phyloP scores from a whole-genome alignment of 1,140 invertebrate species.

The Melipona quadrifasciata region DNA sequence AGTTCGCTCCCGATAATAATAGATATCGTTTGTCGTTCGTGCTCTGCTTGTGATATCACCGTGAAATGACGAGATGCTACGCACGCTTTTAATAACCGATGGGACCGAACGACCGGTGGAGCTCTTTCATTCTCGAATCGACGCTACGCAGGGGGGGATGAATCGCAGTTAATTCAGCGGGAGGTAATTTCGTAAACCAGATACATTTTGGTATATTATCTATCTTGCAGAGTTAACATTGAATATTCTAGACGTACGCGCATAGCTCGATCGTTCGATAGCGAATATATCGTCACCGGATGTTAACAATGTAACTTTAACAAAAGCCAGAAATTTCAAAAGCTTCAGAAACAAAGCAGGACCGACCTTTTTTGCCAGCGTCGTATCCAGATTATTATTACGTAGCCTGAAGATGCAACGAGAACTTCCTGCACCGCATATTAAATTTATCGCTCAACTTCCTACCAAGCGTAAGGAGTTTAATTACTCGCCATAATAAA shows the following conservation, averaged over 20 bases:
- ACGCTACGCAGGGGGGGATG: background rate
- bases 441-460: background rate
- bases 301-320: background rate
- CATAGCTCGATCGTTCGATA: background rate
- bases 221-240: background rate
- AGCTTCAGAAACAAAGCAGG: background rate
- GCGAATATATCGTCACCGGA: background rate
- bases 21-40: background rate
- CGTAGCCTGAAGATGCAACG: background rate
- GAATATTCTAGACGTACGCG: background rate
- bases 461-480: background rate
- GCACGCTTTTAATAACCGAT: background rate
- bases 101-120: background rate
- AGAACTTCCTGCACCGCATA: background rate
- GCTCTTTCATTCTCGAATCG: background rate
- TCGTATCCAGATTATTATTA: background rate
- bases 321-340: background rate
- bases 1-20: background rate
- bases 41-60: background rate
- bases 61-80: too few species aligned
- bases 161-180: background rate
- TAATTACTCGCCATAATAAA: constrained; percentile 2
- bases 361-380: background rate
- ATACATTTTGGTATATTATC: too few species aligned
- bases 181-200: background rate